Conservation (phyloP, 2,113 vertebrate species). For the Dicerorhinus sumatrensis region DNA sequence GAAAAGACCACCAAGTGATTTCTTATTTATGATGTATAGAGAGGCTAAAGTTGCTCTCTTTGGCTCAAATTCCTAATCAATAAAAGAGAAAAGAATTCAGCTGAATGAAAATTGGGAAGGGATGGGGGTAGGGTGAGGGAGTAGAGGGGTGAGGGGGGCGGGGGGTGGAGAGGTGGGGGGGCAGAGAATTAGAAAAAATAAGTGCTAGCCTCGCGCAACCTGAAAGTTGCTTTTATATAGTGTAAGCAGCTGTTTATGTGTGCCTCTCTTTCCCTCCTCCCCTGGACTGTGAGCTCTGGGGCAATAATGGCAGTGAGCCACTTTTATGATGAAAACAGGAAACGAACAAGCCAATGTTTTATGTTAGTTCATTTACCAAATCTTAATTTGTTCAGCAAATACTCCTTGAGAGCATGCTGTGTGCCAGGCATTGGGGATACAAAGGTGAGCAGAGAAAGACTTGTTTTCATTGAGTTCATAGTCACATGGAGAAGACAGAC, state of each 20-base stretch:
- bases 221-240: not conserved
- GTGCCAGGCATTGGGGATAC: not conserved
- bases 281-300: not conserved
- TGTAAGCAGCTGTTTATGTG: not conserved
- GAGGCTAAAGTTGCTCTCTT: not conserved
- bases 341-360: not conserved
- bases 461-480: not conserved
- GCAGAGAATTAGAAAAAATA: no score
- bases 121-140: no score
- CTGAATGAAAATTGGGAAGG: not conserved
- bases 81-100: not conserved
- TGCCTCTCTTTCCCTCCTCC: not conserved
- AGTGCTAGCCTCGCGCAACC: not conserved
- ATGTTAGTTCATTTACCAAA: not conserved
- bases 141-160: no score
- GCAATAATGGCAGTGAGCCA: not conserved
- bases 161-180: no score
- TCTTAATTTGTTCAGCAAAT: slow-evolving; percentile 21
- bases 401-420: not conserved
- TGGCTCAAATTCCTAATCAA: not conserved
- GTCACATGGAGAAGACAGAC: not conserved
- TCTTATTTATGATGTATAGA: slow-evolving; percentile 39
- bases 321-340: not conserved
- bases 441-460: not conserved
- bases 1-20: slow-evolving; percentile 9